These are phyloP conservation scores for Pao palembangensis DNA, from an alignment of 2,113 vertebrate genomes.

Conservation along the genomic window DNA sequence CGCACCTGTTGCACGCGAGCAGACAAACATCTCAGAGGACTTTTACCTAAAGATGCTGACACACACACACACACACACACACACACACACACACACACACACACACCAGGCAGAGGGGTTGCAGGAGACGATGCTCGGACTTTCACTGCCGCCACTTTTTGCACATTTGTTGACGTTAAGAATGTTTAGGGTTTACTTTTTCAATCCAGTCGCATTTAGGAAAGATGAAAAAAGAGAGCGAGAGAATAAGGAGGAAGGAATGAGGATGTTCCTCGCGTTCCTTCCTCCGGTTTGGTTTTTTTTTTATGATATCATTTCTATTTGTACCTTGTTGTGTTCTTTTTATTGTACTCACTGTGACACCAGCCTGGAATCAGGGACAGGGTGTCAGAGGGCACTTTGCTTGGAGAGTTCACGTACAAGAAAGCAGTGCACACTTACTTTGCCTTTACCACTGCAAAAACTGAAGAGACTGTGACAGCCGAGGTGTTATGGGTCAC, in stretches of 20 bases:
- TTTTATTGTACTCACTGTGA: conserved; percentile 73
- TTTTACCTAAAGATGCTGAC: conserved; percentile 36
- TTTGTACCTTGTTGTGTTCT: conserved; percentile 50
- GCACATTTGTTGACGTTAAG: conserved; percentile 96
- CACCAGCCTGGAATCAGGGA: conserved; percentile 65
- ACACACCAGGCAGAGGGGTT: conserved; percentile 3
- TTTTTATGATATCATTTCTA: conserved; percentile 49
- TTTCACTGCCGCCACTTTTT: conserved; percentile 84
- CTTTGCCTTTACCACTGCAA: conserved; percentile 73
- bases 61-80: conserved; percentile 5
- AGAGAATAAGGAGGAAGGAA: conserved; percentile 42
- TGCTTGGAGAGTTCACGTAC: conserved; percentile 63
- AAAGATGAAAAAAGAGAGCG: conserved; percentile 53
- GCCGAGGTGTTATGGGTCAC: conserved; percentile 51
- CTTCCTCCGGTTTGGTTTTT: conserved; percentile 40
- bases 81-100: neutral
- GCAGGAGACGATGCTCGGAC: conserved; percentile 70
- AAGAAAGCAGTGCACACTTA: conserved; percentile 60
- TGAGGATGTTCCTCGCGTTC: conserved; percentile 27
- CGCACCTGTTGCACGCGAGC: conserved; percentile 27
- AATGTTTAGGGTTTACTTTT: conserved; percentile 96
- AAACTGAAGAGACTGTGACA: conserved; percentile 46
- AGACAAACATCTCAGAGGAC: conserved; percentile 54
- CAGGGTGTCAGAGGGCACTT: conserved; percentile 67
- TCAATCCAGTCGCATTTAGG: conserved; percentile 82